Evolutionary conservation across 2,888 invertebrate genomes (phyloP).

Genomic region (Tubiluchus corallicola): DNA sequence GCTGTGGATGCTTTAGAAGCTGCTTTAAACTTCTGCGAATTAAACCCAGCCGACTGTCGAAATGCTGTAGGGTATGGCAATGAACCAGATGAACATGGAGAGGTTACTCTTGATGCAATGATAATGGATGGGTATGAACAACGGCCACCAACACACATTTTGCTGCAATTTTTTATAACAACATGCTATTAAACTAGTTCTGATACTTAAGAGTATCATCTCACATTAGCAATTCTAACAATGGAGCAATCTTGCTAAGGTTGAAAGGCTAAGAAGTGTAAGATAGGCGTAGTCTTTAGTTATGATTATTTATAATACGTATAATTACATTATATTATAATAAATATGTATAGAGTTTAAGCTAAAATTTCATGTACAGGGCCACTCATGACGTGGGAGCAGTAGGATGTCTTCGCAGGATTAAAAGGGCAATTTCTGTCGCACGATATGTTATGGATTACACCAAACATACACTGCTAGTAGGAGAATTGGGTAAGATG

Average conservation of each 20-base stretch:
- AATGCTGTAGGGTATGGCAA: conserved; percentile 89
- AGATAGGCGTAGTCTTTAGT: no score
- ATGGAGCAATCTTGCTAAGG: no score
- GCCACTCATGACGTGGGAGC: conserved; percentile 43
- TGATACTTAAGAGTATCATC: no score
- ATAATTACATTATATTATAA: no score
- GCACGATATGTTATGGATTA: conserved; percentile 73
- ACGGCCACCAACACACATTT: no score
- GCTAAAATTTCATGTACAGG: conserved; percentile 21
- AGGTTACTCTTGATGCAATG: conserved; percentile 88
- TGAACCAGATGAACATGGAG: conserved; percentile 86
- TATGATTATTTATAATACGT: no score
- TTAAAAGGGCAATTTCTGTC: conserved; percentile 76
- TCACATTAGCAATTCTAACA: no score
- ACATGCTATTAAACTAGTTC: no score
- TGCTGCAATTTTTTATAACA: no score
- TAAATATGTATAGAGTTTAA: no score
- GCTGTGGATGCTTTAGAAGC: conserved; percentile 67
- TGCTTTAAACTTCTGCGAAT: conserved; percentile 65
- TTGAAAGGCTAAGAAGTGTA: no score
- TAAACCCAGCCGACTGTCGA: conserved; percentile 74
- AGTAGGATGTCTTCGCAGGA: conserved; percentile 56
- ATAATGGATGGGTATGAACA: conserved; percentile 88
- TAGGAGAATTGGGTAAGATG: conserved; percentile 48
- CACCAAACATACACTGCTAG: conserved; percentile 72